These are phyloP conservation scores for Carassius auratus DNA, from an alignment of 2,113 vertebrate species.

Conservation along the genomic window DNA sequence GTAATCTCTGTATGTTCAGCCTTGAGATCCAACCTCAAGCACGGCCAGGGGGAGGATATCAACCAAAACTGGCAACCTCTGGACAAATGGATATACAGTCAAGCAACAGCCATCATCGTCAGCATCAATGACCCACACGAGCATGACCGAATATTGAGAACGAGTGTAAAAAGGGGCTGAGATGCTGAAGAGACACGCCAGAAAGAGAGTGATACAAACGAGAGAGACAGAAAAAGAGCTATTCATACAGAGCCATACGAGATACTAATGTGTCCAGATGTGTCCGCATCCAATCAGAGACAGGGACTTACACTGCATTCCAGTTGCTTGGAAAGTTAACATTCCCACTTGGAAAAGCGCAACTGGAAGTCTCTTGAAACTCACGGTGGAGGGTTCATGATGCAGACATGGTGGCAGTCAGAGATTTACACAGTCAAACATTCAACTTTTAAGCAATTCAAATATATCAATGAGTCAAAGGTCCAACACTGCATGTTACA, in stretches of 20 bases:
- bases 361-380: not conserved
- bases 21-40: conserved; percentile 45
- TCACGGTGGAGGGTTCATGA: not conserved
- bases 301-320: not conserved
- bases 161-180: not conserved
- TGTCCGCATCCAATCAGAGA: not conserved
- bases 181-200: not conserved
- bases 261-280: not conserved
- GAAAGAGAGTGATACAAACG: not conserved
- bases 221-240: not conserved
- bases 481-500: not conserved
- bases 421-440: not conserved
- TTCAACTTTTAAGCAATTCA: not conserved
- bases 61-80: conserved; percentile 69
- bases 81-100: conserved; percentile 73
- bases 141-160: conserved; percentile 30
- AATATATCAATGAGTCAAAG: not conserved
- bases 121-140: not conserved
- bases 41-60: conserved; percentile 39
- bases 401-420: not conserved
- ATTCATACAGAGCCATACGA: not conserved
- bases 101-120: conserved; percentile 51
- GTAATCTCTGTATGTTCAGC: conserved; percentile 63
- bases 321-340: not conserved
- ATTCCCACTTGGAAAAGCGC: not conserved